Percentiles rank a stretch among this genome's conserved stretches.
These are phyloP conservation scores for Rhamnusium bicolor DNA, from an alignment of 2,888 invertebrate species.

Conservation along the genomic window DNA sequence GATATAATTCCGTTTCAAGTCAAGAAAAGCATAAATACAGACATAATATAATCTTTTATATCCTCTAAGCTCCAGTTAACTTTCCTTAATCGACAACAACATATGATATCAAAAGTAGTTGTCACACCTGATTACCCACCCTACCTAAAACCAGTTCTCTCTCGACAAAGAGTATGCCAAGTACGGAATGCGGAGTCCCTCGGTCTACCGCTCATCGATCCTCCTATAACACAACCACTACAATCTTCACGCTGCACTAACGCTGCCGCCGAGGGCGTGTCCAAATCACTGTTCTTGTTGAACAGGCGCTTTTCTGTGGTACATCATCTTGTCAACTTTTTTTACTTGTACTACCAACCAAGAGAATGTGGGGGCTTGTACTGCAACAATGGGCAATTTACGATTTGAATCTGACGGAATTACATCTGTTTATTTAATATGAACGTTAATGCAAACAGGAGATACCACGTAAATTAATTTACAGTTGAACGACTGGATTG, in stretches of 20 bases:
- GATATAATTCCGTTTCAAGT: background rate
- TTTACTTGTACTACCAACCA: constrained; percentile 14
- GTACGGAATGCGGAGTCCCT: background rate
- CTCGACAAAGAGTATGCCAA: background rate
- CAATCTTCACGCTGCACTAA: constrained; percentile 20
- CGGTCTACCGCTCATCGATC: constrained; percentile 23
- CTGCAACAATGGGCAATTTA: constrained; percentile 12
- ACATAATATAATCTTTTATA: background rate
- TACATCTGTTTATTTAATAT: background rate
- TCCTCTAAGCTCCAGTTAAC: constrained; percentile 19
- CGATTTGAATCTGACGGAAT: constrained; percentile 21
- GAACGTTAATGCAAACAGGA: background rate
- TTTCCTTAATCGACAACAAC: constrained; percentile 19
- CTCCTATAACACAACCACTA: constrained; percentile 12
- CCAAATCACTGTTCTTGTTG: constrained; percentile 23
- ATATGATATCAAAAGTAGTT: constrained; percentile 15
- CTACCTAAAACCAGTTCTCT: constrained; percentile 17
- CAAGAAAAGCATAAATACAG: background rate
- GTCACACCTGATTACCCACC: constrained; percentile 29
- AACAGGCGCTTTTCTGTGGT: constrained; percentile 17
- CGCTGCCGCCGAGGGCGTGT: constrained; percentile 26
- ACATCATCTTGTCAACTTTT: constrained; percentile 20
- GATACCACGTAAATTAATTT: too few relatives aligned
- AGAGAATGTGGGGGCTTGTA: constrained; percentile 23
- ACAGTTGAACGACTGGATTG: too few relatives aligned